Conservation (phyloP, 2,888 invertebrate species). For the Scaptomyza polygonia region DNA sequence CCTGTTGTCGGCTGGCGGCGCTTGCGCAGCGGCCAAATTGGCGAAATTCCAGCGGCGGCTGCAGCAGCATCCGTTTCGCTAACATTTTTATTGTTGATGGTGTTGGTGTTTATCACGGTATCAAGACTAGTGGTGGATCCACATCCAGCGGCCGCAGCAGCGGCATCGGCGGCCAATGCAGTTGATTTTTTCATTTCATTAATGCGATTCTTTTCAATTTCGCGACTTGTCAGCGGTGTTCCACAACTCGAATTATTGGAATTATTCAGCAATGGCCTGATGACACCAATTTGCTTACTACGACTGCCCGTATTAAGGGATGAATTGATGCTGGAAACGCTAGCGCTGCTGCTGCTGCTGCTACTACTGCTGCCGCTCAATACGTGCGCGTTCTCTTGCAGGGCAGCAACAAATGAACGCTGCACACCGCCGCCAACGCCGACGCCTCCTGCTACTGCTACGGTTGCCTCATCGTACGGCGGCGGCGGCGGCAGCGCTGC, state of each 20-base stretch:
- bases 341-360: slow-evolving; percentile 29
- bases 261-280: slow-evolving; percentile 84
- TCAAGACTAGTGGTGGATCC: slow-evolving; percentile 72
- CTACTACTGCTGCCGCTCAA: slow-evolving; percentile 62
- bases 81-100: slow-evolving; percentile 36
- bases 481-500: slow-evolving; percentile 32
- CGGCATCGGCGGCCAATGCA: slow-evolving; percentile 59
- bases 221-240: slow-evolving; percentile 86
- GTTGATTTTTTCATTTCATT: slow-evolving; percentile 87
- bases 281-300: slow-evolving; percentile 85
- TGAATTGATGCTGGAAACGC: slow-evolving; percentile 21
- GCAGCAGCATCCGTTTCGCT: slow-evolving; percentile 72
- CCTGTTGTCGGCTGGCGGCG: slow-evolving; percentile 59
- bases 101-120: slow-evolving; percentile 79
- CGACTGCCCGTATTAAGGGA: slow-evolving; percentile 16
- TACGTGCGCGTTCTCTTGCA: slow-evolving; percentile 69
- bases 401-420: slow-evolving; percentile 60
- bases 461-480: slow-evolving; percentile 40
- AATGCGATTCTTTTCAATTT: slow-evolving; percentile 89
- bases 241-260: slow-evolving; percentile 27
- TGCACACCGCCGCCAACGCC: slow-evolving; percentile 58
- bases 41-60: slow-evolving; percentile 46
- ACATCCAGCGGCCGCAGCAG: slow-evolving; percentile 39
- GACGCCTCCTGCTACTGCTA: slow-evolving; percentile 40
- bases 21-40: slow-evolving; percentile 81